Base-by-base conservation (phyloP, 64 coral and sea anemone species). In the Hydrozoanthus tunicans region DNA sequence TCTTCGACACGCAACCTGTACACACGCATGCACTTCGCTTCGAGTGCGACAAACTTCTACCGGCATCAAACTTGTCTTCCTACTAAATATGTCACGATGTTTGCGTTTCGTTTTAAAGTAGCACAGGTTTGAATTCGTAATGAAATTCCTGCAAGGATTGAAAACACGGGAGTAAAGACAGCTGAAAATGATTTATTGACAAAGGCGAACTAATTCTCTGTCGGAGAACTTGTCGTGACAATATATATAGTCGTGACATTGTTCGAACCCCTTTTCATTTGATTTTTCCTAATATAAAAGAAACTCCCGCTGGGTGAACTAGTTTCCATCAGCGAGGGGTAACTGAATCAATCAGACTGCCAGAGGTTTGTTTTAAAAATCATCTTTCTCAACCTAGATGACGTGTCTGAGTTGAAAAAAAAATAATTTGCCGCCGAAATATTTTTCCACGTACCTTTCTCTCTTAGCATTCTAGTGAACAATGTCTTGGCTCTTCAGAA, bases 161-260 rank as follows among this genome's bases (percentile, higher is more conserved):
- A 66, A 4, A 66, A 12, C 6, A 4, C 63, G 6, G 51, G 7
- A 15, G 43, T 23, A 65, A 23, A 14, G 54, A 4, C 13, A 64
- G 62, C 27, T 54, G 12, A 53, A 78, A 57, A 55, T 53, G 43
- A 78, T 57, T 6, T 10, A 6, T 66, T 11, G 62, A 64, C 64
- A 66, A 51, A 74, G 52, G 52, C 10, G 26, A 75, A 75, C 14
- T 63, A 32, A 73, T 7, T 27, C 8, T 73, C 66, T 69, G 66
- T 20, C 13, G 13, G 23, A 73, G 20, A 32, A 23, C 58, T 75
- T 25, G 32, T 10, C 72, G 72, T 75, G 72, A 75, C 72, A 75
- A 81, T 25, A 81, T 5, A 17, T 43, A 43, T 23, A 61, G 25
- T 63, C 79, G 79, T 81, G 79, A 81, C 79, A 81, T 9, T 26